These are phyloP conservation scores for Syngnathus rostellatus DNA, from an alignment of 2,797 vertebrate species.

Conservation along the genomic window DNA sequence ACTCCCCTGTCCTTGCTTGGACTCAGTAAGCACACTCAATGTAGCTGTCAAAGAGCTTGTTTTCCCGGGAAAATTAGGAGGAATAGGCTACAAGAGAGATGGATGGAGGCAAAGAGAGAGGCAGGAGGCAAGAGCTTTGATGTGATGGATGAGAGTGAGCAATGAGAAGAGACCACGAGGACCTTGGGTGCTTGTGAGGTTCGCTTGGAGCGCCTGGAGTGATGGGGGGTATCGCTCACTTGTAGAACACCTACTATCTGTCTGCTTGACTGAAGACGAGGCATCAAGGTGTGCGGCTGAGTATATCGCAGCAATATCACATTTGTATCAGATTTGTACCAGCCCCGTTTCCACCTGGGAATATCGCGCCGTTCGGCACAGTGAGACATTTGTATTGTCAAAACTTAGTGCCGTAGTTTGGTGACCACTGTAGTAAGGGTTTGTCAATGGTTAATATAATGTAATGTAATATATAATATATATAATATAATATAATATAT, in stretches of 20 bases:
- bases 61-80: slow-evolving; percentile 23
- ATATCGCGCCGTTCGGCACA: neutral
- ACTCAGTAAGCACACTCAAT: slow-evolving; percentile 13
- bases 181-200: slow-evolving; percentile 48
- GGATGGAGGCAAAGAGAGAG: neutral
- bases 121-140: slow-evolving; percentile 18
- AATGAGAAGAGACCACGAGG: slow-evolving; percentile 49
- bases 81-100: slow-evolving; percentile 26
- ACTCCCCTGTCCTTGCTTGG: slow-evolving; percentile 25
- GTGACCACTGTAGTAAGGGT: too few species aligned
- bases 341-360: slow-evolving; percentile 8
- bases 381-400: neutral
- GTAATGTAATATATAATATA: too few species aligned
- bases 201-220: slow-evolving; percentile 38
- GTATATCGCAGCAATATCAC: slow-evolving; percentile 10
- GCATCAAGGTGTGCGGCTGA: slow-evolving; percentile 7
- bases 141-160: slow-evolving; percentile 49
- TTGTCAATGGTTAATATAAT: too few species aligned
- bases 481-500: too few species aligned
- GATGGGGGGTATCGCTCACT: slow-evolving; percentile 34
- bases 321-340: slow-evolving; percentile 18
- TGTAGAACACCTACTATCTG: slow-evolving; percentile 27
- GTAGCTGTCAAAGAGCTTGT: slow-evolving; percentile 22
- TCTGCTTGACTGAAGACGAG: slow-evolving; percentile 23
- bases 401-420: neutral